phyloP scores from a whole-genome alignment of 2,797 vertebrate genomes.

The Picus viridis region DNA sequence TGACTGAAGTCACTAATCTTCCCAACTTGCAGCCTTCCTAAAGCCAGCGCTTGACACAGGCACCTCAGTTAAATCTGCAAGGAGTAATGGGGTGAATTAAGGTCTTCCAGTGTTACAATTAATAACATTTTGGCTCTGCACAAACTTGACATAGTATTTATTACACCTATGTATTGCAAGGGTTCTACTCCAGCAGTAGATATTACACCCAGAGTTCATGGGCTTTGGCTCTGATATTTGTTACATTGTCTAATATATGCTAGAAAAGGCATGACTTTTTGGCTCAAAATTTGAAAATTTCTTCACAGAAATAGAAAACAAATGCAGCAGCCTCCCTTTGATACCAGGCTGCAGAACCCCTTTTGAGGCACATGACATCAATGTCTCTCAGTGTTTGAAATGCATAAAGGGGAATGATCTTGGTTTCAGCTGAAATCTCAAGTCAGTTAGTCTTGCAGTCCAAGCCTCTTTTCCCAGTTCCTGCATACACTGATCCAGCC shows the following conservation, averaged over 20 bases:
- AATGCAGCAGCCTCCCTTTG: not conserved
- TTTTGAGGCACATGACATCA: not conserved
- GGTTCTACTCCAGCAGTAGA: not conserved
- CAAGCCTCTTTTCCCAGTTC: not conserved
- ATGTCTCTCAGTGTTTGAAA: not conserved
- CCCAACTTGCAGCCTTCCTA: fast-evolving
- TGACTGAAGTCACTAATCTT: not conserved
- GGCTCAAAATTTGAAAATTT: not conserved
- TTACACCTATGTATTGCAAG: not conserved
- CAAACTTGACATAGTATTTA: not conserved
- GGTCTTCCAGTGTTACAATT: not conserved
- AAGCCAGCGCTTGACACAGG: not conserved
- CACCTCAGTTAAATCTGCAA: not conserved
- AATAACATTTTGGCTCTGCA: not conserved
- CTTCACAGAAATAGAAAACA: not conserved
- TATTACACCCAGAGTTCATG: not conserved
- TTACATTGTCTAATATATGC: not conserved
- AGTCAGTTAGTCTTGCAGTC: not conserved
- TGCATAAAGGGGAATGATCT: not conserved
- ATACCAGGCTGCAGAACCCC: not conserved
- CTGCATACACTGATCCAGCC: not conserved
- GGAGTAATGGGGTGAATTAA: not conserved
- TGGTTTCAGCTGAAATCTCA: not conserved
- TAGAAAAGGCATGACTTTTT: not conserved
- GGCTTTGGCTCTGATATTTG: not conserved